Conservation (phyloP, 2,797 vertebrate genomes). For the Triplophysa bombifrons region DNA sequence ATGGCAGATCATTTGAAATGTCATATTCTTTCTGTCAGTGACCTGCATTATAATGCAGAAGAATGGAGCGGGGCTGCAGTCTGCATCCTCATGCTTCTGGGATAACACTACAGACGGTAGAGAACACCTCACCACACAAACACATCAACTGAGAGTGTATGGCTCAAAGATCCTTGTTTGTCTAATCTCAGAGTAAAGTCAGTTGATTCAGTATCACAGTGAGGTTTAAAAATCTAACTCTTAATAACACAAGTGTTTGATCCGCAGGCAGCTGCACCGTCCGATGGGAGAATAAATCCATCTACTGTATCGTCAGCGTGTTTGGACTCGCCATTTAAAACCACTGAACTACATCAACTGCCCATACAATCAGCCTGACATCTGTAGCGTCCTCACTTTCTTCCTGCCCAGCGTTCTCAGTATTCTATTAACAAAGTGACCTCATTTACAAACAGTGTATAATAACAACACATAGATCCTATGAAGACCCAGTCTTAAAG, state of each 20-base stretch:
- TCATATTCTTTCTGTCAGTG: slow-evolving; percentile 68
- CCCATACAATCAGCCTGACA: not conserved
- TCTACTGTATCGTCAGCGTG: slow-evolving; percentile 93
- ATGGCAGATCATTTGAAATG: too few species aligned
- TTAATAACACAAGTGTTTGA: not conserved
- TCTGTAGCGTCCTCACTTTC: not conserved
- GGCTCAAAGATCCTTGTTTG: too few species aligned
- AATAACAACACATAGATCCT: not conserved
- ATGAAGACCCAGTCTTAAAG: not conserved
- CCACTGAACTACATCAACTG: not conserved
- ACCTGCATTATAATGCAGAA: slow-evolving; percentile 97
- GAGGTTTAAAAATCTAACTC: too few species aligned
- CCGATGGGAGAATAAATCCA: slow-evolving; percentile 95
- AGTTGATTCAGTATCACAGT: too few species aligned
- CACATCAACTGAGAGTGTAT: too few species aligned
- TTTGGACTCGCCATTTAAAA: slow-evolving; percentile 87
- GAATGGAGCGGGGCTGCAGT: slow-evolving; percentile 92
- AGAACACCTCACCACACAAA: too few species aligned
- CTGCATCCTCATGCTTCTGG: slow-evolving; percentile 95
- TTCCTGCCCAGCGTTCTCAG: not conserved
- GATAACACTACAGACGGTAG: slow-evolving; percentile 92
- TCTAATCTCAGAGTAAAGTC: too few species aligned
- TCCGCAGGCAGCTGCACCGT: slow-evolving; percentile 88
- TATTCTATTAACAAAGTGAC: not conserved
- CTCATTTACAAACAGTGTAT: not conserved